Conservation (phyloP, 2,797 vertebrate species). For the Sebastes iracundus region DNA sequence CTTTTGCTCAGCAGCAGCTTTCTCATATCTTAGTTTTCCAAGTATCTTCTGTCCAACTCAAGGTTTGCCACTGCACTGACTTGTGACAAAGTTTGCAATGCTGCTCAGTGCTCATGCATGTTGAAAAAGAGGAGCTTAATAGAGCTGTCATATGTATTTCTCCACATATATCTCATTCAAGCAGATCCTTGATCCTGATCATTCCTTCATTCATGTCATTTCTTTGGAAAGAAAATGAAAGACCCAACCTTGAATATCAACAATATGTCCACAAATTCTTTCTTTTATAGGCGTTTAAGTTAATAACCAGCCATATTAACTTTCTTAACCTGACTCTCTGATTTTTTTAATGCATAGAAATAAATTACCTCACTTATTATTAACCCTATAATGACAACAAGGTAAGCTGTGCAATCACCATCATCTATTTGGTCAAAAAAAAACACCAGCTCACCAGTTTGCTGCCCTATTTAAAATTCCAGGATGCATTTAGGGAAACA, state of each 20-base stretch:
- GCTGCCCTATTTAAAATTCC: neutral
- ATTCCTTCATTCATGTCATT: too few species aligned
- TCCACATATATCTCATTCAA: too few species aligned
- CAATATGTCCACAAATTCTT: neutral
- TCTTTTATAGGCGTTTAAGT: neutral
- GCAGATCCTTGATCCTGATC: too few species aligned
- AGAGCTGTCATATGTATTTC: neutral
- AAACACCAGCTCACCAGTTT: neutral
- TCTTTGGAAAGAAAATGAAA: neutral
- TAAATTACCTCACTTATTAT: neutral
- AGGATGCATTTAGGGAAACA: neutral
- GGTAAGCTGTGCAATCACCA: neutral
- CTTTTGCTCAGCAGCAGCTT: constrained; percentile 1
- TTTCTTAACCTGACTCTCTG: neutral
- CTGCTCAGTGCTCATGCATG: neutral
- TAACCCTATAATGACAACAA: neutral
- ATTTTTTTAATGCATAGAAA: neutral
- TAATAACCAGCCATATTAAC: neutral
- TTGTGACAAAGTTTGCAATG: neutral
- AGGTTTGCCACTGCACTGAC: neutral
- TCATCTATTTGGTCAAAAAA: neutral
- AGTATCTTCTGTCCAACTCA: constrained; percentile 12
- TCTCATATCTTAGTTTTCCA: neutral
- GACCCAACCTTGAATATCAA: neutral
- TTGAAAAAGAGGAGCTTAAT: neutral